Percentiles rank a stretch among this genome's conserved stretches.
Conservation (phyloP, 2,888 invertebrate species). For the Pecten maximus region DNA sequence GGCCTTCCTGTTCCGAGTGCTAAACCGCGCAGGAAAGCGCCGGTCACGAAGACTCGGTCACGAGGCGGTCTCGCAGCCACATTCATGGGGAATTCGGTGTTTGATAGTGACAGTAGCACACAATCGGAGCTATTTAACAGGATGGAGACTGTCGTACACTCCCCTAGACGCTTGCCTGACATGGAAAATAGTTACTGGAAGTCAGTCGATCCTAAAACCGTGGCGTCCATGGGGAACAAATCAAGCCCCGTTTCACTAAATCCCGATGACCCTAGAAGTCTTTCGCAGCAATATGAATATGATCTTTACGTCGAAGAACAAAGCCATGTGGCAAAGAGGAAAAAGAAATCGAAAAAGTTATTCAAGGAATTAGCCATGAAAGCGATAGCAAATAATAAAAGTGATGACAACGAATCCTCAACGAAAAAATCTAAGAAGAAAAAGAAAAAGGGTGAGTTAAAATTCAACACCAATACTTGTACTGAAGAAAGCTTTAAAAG, state of each 20-base stretch:
- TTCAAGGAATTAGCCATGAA: not conserved
- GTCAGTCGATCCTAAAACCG: not conserved
- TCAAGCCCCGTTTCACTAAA: not conserved
- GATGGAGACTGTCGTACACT: not conserved
- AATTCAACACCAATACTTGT: too few species aligned
- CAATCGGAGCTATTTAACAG: not conserved
- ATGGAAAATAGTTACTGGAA: constrained; percentile 1
- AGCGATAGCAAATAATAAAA: not conserved
- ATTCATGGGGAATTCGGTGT: not conserved
- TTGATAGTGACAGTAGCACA: not conserved
- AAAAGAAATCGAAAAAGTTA: not conserved
- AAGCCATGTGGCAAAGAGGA: not conserved
- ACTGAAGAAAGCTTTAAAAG: too few species aligned
- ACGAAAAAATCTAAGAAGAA: not conserved
- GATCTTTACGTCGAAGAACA: not conserved
- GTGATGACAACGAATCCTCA: not conserved
- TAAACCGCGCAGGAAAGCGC: not conserved
- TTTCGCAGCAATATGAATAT: not conserved
- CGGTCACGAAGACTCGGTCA: not conserved
- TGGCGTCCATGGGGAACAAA: not conserved
- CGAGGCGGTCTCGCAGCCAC: not conserved
- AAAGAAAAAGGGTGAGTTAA: not conserved
- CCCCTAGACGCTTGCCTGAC: not conserved
- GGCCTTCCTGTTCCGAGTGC: not conserved
- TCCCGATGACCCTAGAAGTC: not conserved